Evolutionary conservation across 2,797 vertebrate genomes (phyloP).

Genomic region (Cyclura pinguis): DNA sequence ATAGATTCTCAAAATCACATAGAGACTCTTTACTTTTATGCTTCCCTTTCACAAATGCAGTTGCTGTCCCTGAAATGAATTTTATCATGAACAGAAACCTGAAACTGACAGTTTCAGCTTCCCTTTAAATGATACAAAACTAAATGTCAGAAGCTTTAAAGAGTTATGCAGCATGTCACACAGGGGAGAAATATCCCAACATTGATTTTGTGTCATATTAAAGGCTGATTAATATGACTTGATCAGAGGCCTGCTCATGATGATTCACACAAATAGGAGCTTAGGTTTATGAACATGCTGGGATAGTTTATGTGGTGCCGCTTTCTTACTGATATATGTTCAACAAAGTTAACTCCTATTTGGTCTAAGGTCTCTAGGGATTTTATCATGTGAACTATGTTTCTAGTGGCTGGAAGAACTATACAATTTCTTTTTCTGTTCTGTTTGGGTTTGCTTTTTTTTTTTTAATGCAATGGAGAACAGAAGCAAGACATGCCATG

Average conservation of each 20-base stretch:
- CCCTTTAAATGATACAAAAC: neutral
- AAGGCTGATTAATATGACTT: slow-evolving; percentile 23
- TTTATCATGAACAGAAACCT: neutral
- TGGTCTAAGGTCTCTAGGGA: neutral
- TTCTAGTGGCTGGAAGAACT: neutral
- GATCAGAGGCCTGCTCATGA: neutral
- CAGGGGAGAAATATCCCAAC: neutral
- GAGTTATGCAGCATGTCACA: slow-evolving; percentile 6
- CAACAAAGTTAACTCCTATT: slow-evolving; percentile 15
- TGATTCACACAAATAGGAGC: neutral
- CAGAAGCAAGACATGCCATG: neutral
- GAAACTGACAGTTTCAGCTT: neutral
- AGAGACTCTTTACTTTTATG: neutral
- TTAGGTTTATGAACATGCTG: neutral
- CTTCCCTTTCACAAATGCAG: slow-evolving; percentile 24
- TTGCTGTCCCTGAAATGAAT: slow-evolving; percentile 31
- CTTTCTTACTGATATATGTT: neutral
- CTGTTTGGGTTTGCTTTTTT: neutral
- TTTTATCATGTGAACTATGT: neutral
- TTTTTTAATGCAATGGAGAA: neutral
- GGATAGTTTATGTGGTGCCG: neutral
- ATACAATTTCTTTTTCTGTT: neutral
- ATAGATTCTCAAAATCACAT: slow-evolving; percentile 45
- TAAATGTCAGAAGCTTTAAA: slow-evolving; percentile 10
- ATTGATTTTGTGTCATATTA: neutral